Conservation (phyloP, 2,888 invertebrate species). For the Platycheirus rosarum region DNA sequence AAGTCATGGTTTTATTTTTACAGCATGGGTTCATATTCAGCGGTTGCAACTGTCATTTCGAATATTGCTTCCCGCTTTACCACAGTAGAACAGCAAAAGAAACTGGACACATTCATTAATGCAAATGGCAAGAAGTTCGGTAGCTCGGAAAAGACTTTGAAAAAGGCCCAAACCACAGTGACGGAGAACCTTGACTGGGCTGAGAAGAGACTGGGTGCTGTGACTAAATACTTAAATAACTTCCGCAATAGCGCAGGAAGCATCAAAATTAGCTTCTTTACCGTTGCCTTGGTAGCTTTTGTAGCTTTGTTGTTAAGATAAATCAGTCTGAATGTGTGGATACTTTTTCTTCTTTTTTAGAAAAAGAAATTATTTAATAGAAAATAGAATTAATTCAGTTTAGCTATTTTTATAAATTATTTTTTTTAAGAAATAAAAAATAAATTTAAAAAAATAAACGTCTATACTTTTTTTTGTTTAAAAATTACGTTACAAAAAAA, state of each 20-base stretch:
- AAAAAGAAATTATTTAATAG: slow-evolving; percentile 5
- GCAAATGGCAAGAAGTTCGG: slow-evolving; percentile 77
- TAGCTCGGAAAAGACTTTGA: slow-evolving; percentile 76
- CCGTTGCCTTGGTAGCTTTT: slow-evolving; percentile 32
- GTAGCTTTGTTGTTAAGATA: slow-evolving; percentile 43
- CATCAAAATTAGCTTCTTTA: slow-evolving; percentile 25
- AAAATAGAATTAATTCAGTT: slow-evolving; percentile 7
- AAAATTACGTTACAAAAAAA: too few species aligned
- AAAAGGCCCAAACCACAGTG: slow-evolving; percentile 77
- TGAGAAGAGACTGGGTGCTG: slow-evolving; percentile 69
- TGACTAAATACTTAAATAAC: slow-evolving; percentile 76
- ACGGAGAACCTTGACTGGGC: slow-evolving; percentile 80
- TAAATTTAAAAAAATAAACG: neutral
- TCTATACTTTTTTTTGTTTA: too few species aligned
- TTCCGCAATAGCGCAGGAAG: slow-evolving; percentile 33
- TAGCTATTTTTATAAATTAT: neutral
- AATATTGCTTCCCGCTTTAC: slow-evolving; percentile 80
- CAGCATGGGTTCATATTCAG: slow-evolving; percentile 79
- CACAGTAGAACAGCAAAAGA: slow-evolving; percentile 76
- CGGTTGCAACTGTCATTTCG: slow-evolving; percentile 79
- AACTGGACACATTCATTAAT: slow-evolving; percentile 77
- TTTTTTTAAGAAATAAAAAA: slow-evolving; percentile 2
- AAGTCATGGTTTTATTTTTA: neutral
- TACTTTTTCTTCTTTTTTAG: slow-evolving; percentile 28
- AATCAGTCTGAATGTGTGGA: slow-evolving; percentile 20